Percentiles rank a stretch among this genome's conserved stretches.
Evolutionary conservation across 2,113 vertebrate genomes (phyloP).

Genomic region (Odontesthes bonariensis): DNA sequence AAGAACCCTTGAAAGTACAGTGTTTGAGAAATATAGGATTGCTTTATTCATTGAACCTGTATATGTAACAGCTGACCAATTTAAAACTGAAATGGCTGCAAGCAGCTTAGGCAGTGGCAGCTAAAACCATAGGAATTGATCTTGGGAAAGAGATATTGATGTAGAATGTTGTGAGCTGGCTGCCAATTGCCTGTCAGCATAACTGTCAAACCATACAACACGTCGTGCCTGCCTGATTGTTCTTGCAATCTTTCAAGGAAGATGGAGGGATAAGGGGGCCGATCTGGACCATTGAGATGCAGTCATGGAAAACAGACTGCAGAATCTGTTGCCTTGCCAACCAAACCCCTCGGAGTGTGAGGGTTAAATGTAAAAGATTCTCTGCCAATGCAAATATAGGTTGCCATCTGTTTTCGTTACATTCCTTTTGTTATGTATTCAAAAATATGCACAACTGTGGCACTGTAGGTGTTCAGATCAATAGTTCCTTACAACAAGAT

Average conservation of each 20-base stretch:
- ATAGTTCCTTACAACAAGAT: background rate
- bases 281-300: constrained; percentile 73
- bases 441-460: constrained; percentile 30
- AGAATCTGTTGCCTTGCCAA: constrained; percentile 82
- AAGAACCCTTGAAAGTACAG: background rate
- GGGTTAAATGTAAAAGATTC: constrained; percentile 76
- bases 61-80: constrained; percentile 9
- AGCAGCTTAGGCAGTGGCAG: background rate
- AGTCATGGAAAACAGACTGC: constrained; percentile 74
- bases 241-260: constrained; percentile 39
- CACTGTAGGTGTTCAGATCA: constrained; percentile 34
- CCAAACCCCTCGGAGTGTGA: constrained; percentile 70
- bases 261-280: constrained; percentile 53
- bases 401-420: constrained; percentile 76
- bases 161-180: constrained; percentile 7
- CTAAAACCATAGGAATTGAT: constrained; percentile 6
- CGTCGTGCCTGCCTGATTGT: constrained; percentile 28
- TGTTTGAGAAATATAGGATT: background rate
- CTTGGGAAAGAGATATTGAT: constrained; percentile 12
- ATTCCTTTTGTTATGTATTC: constrained; percentile 56
- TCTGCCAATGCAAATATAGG: constrained; percentile 77
- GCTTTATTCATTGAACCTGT: background rate
- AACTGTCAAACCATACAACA: constrained; percentile 21
- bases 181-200: constrained; percentile 42
- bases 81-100: background rate